Evolutionary conservation across 2,797 vertebrate genomes (phyloP).

Genomic region (Hybognathus amarus): DNA sequence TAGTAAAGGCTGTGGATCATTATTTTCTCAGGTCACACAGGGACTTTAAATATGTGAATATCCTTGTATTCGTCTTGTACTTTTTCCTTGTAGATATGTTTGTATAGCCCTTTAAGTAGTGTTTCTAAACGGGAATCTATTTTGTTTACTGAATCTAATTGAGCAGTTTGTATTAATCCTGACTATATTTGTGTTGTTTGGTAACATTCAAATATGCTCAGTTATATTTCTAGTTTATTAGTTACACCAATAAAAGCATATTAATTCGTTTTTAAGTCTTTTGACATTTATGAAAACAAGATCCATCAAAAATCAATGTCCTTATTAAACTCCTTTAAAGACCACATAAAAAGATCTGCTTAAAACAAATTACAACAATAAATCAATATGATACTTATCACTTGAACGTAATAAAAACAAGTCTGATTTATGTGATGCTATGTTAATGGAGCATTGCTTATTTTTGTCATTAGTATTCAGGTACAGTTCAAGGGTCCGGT

Average conservation of each 20-base stretch:
- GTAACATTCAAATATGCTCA: constrained; percentile 37
- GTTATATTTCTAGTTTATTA: constrained; percentile 42
- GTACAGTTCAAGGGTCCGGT: background rate
- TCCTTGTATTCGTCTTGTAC: constrained; percentile 2
- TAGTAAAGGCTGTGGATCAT: constrained; percentile 14
- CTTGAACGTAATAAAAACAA: background rate
- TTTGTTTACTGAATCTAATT: constrained; percentile 52
- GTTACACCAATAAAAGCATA: constrained; percentile 43
- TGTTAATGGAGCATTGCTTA: background rate
- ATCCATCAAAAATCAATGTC: constrained; percentile 6
- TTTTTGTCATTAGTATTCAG: constrained; percentile 39
- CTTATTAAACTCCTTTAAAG: background rate
- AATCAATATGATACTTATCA: background rate
- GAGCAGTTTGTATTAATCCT: constrained; percentile 52
- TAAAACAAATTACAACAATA: background rate
- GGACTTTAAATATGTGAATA: constrained; percentile 21
- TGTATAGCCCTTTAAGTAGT: constrained; percentile 22
- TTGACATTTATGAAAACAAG: constrained; percentile 4
- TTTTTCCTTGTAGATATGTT: constrained; percentile 39
- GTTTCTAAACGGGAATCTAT: constrained; percentile 44
- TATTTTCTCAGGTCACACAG: constrained; percentile 30
- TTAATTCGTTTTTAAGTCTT: background rate
- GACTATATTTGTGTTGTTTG: constrained; percentile 43
- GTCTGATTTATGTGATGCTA: background rate
- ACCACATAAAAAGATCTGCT: background rate